A percentile compares a stretch with the other conserved stretches of the same genome.
Evolutionary conservation across 2,888 invertebrate species (phyloP).

Genomic region (Drosophila nigritarsus): DNA sequence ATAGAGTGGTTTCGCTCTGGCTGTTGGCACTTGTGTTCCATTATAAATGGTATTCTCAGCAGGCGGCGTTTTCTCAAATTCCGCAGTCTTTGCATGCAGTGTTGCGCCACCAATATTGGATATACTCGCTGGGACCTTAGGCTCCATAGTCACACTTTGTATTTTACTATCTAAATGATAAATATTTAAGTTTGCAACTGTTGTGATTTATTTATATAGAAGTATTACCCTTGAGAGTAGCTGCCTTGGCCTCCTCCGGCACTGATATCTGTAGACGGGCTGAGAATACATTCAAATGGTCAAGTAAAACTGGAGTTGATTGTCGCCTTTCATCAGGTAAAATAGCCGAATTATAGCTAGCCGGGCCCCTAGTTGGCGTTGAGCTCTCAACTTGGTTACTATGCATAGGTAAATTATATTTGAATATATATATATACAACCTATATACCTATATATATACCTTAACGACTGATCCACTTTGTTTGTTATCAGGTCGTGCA

Average conservation of each 20-base stretch:
- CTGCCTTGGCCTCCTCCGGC: constrained; percentile 77
- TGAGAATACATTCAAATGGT: constrained; percentile 88
- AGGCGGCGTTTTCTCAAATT: constrained; percentile 86
- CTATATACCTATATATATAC: constrained; percentile 19
- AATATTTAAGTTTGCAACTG: not conserved
- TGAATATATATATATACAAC: not conserved
- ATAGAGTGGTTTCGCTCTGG: constrained; percentile 32
- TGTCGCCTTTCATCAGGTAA: constrained; percentile 85
- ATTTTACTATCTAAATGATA: constrained; percentile 17
- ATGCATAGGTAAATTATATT: not conserved
- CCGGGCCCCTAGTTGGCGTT: not conserved
- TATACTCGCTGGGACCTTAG: constrained; percentile 87
- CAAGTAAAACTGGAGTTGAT: constrained; percentile 86
- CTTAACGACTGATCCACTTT: constrained; percentile 37
- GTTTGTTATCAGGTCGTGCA: constrained; percentile 87
- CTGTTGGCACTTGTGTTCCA: constrained; percentile 6
- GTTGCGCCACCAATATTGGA: constrained; percentile 89
- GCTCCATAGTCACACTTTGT: constrained; percentile 69
- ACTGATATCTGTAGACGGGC: constrained; percentile 93
- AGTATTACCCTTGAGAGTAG: constrained; percentile 84
- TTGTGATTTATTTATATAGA: not conserved
- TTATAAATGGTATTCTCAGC: constrained; percentile 4
- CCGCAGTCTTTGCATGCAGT: constrained; percentile 88
- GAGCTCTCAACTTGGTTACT: constrained; percentile 15
- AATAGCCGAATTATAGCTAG: not conserved